These are phyloP conservation scores for Drosophila recens DNA, from an alignment of 2,888 invertebrate species.

Conservation along the genomic window DNA sequence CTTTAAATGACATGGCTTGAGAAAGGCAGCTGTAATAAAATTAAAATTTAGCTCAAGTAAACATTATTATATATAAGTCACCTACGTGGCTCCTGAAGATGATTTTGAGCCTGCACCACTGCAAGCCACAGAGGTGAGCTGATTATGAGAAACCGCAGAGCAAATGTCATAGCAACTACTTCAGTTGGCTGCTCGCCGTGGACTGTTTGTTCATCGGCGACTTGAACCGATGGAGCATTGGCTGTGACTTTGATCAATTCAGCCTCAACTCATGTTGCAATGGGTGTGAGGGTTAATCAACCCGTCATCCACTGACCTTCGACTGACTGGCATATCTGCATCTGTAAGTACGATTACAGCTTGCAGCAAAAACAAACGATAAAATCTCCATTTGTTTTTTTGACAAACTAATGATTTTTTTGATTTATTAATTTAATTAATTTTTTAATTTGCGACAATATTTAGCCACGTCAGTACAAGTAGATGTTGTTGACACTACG, in stretches of 20 bases:
- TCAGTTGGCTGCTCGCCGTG: conserved; percentile 36
- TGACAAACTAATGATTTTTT: neutral
- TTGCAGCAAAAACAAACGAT: neutral
- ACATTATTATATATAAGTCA: neutral
- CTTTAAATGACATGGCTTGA: conserved; percentile 46
- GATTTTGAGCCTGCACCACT: conserved; percentile 35
- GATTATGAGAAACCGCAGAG: conserved; percentile 16
- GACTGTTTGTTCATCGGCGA: conserved; percentile 37
- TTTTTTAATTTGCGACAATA: too few relatives aligned
- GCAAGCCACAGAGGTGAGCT: conserved; percentile 15
- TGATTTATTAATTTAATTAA: too few relatives aligned
- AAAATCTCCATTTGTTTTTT: neutral
- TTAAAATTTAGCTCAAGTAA: neutral
- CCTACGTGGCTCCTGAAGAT: conserved; percentile 55
- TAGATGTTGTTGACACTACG: too few relatives aligned
- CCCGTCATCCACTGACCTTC: conserved; percentile 52
- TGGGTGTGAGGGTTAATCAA: conserved; percentile 45
- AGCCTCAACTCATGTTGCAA: conserved; percentile 24
- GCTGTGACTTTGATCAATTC: conserved; percentile 32
- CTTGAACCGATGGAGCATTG: conserved; percentile 10
- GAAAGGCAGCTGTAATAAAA: conserved; percentile 37
- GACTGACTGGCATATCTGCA: conserved; percentile 16
- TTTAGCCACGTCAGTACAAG: too few relatives aligned
- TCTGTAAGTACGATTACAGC: neutral
- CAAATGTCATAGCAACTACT: conserved; percentile 44